These are phyloP conservation scores for Ophioninae sp. DNA, from an alignment of 2,888 invertebrate genomes.

Conservation along the genomic window DNA sequence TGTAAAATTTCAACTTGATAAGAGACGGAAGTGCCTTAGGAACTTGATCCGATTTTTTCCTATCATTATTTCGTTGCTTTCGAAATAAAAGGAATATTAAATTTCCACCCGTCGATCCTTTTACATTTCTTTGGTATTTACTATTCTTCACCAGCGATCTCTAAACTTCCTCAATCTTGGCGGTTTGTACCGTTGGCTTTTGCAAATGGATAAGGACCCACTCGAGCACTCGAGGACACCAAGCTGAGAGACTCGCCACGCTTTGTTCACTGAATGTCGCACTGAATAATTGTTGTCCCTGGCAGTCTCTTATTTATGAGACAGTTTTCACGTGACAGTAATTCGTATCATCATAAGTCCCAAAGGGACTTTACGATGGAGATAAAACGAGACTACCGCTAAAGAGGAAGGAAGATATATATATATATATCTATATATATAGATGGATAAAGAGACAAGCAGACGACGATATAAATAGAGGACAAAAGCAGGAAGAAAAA, in stretches of 20 bases:
- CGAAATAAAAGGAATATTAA: too few relatives aligned
- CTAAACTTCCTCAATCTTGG: neutral
- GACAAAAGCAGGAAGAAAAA: slow-evolving; percentile 14
- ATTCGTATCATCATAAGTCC: slow-evolving; percentile 29
- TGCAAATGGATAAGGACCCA: slow-evolving; percentile 49
- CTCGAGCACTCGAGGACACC: neutral
- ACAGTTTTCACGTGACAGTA: slow-evolving; percentile 37
- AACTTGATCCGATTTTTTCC: too few relatives aligned
- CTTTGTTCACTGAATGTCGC: slow-evolving; percentile 41
- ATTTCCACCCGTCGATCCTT: neutral
- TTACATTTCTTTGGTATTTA: neutral
- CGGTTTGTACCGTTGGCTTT: slow-evolving; percentile 35
- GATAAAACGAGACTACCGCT: slow-evolving; percentile 16
- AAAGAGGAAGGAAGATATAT: neutral
- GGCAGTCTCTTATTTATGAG: slow-evolving; percentile 14
- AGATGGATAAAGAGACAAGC: neutral
- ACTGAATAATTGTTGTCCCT: slow-evolving; percentile 41
- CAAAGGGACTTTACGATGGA: slow-evolving; percentile 32
- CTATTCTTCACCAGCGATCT: neutral
- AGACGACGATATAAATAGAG: neutral
- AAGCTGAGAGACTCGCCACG: neutral
- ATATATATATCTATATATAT: too few relatives aligned
- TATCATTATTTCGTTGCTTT: too few relatives aligned
- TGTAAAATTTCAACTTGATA: too few relatives aligned
- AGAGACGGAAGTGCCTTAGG: too few relatives aligned